phyloP scores from a whole-genome alignment of 1,140 invertebrate species.

The Archivesica marissinica region DNA sequence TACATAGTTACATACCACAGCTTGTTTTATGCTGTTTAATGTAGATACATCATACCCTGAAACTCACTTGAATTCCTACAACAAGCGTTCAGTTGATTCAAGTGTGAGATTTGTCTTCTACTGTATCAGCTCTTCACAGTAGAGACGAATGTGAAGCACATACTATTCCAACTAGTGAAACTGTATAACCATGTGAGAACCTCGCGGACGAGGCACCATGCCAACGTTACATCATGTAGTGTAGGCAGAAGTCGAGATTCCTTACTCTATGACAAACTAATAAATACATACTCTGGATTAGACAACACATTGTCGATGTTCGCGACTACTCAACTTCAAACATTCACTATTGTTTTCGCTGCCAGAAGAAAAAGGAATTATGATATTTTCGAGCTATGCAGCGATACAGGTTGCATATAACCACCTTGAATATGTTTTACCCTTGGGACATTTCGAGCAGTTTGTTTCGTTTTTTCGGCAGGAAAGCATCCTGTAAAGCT shows the following conservation, averaged over 20 bases:
- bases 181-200: no score
- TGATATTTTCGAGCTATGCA: background rate
- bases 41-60: no score
- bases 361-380: background rate
- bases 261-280: slow-evolving; percentile 17
- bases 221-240: slow-evolving; percentile 29
- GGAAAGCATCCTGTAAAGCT: no score
- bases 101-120: no score
- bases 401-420: background rate
- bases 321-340: background rate
- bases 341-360: background rate
- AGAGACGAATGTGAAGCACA: no score
- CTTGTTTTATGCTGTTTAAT: no score
- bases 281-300: slow-evolving; percentile 17
- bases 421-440: background rate
- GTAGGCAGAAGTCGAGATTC: background rate
- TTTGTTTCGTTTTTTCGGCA: slow-evolving; percentile 19
- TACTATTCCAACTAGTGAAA: no score
- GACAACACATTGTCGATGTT: slow-evolving; percentile 1
- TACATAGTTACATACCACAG: no score
- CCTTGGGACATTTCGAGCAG: background rate
- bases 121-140: no score
- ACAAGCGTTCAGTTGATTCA: no score
- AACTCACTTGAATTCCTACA: no score
- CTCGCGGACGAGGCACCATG: background rate